Evolutionary conservation across 2,113 vertebrate species (phyloP), one percentile per base, ranked within the genome.

Genomic region (Aldabrachelys gigantea): DNA sequence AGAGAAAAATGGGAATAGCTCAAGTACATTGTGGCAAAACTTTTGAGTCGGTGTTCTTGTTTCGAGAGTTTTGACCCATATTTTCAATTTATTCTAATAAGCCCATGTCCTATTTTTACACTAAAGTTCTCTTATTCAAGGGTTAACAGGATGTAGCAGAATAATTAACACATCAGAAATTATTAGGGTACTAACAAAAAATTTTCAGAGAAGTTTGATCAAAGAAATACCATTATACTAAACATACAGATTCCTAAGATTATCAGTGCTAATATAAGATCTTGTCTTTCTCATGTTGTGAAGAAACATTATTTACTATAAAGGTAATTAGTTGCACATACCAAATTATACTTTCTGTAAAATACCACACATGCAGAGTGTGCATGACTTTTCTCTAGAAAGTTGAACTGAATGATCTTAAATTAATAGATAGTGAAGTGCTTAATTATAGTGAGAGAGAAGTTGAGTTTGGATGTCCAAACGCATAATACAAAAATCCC

Each of bases 11-110:
- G 47, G 35, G 13, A 25, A 49, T 17, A 53, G 78, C 22, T 65
- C 52, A 1, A 1, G 8, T 41, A 5, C 1, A 1, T 3, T 19
- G 29, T 8, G 3, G 24, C 38, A 8, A 41, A 31, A 1, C 84
- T 13, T 91, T 38, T 82, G 38, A 90, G 41, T 11, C 75, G 24
- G 27, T 89, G 21, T 29, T 62, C 0, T 50, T 35, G 53, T 52
- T 25, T 82, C 90, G 72, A 44, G 82, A 76, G 65, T 29, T 79
- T 53, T 89, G 57, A 5, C 27, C 50, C 85, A 22, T 69, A 25
- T 2, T 82, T 41, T 76, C 38, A 19, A 38, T 38, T 47, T 88
- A 25, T 91, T 93, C 81, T 75, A 10, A 35, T 59, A 35, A 12
- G 8, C 50, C 41, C 19, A n/a, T 72, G 31, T 38, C n/a, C 65